A percentile compares a stretch with the other conserved stretches of the same genome.
These are phyloP conservation scores for Lasioglossum figueresi DNA, from an alignment of 2,888 invertebrate species.

Conservation along the genomic window DNA sequence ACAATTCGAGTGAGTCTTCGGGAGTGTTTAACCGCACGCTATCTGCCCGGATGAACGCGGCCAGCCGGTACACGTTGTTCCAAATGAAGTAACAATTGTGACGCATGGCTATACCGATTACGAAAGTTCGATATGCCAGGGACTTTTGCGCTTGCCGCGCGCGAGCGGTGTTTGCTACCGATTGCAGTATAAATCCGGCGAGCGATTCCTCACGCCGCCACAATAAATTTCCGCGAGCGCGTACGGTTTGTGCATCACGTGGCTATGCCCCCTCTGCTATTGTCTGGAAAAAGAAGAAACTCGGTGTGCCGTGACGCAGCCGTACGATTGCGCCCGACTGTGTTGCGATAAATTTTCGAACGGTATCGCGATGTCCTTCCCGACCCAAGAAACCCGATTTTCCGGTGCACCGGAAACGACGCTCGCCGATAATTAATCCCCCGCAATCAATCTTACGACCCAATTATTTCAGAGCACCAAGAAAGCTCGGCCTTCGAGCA, in stretches of 20 bases:
- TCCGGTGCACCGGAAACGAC: slow-evolving; percentile 10
- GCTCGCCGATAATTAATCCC: slow-evolving; percentile 24
- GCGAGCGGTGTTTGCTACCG: slow-evolving; percentile 42
- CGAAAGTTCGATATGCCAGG: slow-evolving; percentile 61
- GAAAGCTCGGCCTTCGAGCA: background rate
- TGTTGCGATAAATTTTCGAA: slow-evolving; percentile 63
- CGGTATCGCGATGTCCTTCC: slow-evolving; percentile 56
- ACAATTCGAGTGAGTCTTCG: slow-evolving; percentile 6
- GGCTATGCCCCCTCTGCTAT: slow-evolving; percentile 52
- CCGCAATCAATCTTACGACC: background rate
- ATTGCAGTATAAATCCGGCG: slow-evolving; percentile 63
- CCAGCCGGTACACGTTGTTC: slow-evolving; percentile 29
- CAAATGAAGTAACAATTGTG: slow-evolving; percentile 54
- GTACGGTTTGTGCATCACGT: slow-evolving; percentile 66
- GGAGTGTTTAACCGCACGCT: slow-evolving; percentile 4
- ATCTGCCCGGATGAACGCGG: slow-evolving; percentile 25
- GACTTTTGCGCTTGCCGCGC: slow-evolving; percentile 57
- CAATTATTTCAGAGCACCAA: background rate
- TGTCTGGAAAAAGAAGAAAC: slow-evolving; percentile 65
- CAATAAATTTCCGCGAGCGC: slow-evolving; percentile 65
- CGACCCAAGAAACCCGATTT: slow-evolving; percentile 27
- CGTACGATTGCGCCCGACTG: slow-evolving; percentile 53
- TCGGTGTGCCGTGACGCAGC: slow-evolving; percentile 48
- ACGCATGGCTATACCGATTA: slow-evolving; percentile 46
- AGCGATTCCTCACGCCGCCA: slow-evolving; percentile 58